phyloP scores from a whole-genome alignment of 1,140 invertebrate genomes.

The Gonioctena quinquepunctata region DNA sequence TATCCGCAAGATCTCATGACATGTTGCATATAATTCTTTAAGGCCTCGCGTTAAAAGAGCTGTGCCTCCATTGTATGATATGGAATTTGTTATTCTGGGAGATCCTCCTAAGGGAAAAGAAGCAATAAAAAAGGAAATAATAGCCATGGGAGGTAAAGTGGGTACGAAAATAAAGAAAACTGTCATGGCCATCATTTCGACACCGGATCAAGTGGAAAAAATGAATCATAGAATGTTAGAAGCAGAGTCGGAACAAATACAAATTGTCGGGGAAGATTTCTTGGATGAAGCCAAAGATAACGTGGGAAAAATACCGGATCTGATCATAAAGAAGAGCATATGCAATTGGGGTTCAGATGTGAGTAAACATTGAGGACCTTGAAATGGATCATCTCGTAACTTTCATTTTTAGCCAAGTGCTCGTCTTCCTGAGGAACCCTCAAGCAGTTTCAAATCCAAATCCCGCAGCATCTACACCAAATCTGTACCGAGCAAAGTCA shows the following conservation, averaged over 20 bases:
- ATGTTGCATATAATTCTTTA: neutral
- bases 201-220: conserved; percentile 70
- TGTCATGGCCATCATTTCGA: conserved; percentile 77
- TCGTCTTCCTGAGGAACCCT: conserved; percentile 61
- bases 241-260: conserved; percentile 72
- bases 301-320: conserved; percentile 61
- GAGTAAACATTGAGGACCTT: conserved; percentile 43
- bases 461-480: conserved; percentile 71
- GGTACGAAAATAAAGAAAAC: conserved; percentile 67
- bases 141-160: conserved; percentile 76
- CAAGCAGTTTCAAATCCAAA: conserved; percentile 58
- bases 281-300: conserved; percentile 69
- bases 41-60: conserved; percentile 65
- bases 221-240: conserved; percentile 67
- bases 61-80: conserved; percentile 72
- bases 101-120: conserved; percentile 64
- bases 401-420: conserved; percentile 57
- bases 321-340: conserved; percentile 74
- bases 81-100: conserved; percentile 79
- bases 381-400: neutral
- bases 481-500: conserved; percentile 68
- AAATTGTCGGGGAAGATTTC: conserved; percentile 81
- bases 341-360: conserved; percentile 84
- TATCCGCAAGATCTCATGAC: no score
- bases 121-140: conserved; percentile 69